phyloP scores from a whole-genome alignment of 2,797 vertebrate genomes.

The Lophotriccus pileatus region DNA sequence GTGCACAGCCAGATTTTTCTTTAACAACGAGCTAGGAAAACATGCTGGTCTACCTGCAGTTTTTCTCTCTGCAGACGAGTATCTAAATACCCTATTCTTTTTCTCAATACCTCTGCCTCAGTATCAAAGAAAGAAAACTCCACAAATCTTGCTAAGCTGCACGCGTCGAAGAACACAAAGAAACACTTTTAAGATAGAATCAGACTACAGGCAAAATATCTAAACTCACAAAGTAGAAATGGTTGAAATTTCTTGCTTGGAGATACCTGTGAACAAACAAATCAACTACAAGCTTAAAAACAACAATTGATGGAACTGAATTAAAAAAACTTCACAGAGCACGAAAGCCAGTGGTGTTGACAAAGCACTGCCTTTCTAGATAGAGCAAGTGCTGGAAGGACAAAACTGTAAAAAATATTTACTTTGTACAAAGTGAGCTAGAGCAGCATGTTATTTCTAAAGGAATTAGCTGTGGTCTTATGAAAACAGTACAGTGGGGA shows the following conservation, averaged over 20 bases:
- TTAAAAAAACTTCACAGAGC: neutral
- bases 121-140: neutral
- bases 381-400: conserved; percentile 6
- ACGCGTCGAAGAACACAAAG: neutral
- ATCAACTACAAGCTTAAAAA: conserved; percentile 26
- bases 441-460: conserved; percentile 58
- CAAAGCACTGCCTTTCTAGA: neutral
- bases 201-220: neutral
- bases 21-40: neutral
- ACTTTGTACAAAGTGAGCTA: conserved; percentile 45
- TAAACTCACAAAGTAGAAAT: neutral
- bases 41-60: neutral
- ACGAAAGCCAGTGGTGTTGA: neutral
- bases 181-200: neutral
- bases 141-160: neutral
- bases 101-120: neutral
- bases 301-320: neutral
- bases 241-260: conserved; percentile 3
- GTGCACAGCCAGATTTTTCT: neutral
- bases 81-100: neutral
- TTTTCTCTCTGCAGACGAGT: neutral
- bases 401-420: conserved; percentile 1
- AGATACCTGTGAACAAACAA: conserved; percentile 17
- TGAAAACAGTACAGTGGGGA: neutral
- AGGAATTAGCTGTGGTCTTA: conserved; percentile 28